Evolutionary conservation across 2,797 vertebrate species (phyloP).

Genomic region (Cebuella pygmaea): DNA sequence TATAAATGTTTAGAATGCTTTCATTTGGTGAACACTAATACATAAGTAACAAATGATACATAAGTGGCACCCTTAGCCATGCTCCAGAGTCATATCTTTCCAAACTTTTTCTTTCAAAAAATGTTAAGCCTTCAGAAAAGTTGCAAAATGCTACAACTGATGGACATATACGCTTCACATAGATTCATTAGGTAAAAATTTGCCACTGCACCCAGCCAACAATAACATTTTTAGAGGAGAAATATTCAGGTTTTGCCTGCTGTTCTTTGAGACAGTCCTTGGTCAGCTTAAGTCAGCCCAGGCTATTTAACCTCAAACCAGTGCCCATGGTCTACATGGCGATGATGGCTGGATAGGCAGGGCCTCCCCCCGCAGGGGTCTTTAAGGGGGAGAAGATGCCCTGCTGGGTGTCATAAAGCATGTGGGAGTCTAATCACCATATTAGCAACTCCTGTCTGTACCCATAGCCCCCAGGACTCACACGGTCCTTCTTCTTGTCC

Average conservation of each 20-base stretch:
- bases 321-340: rapidly evolving
- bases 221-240: not conserved
- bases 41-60: not conserved
- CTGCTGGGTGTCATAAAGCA: rapidly evolving
- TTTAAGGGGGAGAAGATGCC: not conserved
- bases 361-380: not conserved
- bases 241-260: not conserved
- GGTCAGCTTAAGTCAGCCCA: not conserved
- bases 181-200: not conserved
- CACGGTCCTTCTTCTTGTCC: not conserved
- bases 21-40: not conserved
- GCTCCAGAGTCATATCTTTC: not conserved
- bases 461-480: not conserved
- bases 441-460: not conserved
- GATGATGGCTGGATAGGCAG: not conserved
- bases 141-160: not conserved
- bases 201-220: not conserved
- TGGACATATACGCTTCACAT: not conserved
- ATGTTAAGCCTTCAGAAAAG: not conserved
- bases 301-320: not conserved
- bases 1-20: not conserved
- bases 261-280: not conserved
- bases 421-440: not conserved
- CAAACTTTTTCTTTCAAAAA: not conserved
- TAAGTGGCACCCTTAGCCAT: not conserved